Base-by-base conservation (phyloP, 2,888 invertebrate species). In the Melanotus villosus region DNA sequence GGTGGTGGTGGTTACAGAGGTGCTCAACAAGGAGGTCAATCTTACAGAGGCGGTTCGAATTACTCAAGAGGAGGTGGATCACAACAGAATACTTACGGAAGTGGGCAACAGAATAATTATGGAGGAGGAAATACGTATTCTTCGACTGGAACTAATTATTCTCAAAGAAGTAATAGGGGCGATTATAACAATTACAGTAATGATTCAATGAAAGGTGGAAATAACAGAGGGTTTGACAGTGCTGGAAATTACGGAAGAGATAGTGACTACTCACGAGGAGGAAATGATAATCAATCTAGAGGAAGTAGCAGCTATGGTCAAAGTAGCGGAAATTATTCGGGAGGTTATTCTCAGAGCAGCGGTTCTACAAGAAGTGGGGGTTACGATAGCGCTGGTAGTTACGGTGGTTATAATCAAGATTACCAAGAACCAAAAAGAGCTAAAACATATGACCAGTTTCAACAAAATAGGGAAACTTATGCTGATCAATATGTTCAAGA, bases 401-500 rank as follows among this genome's bases (percentile, higher is more conserved):
- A 81, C 65, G 73, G 81, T 21, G 76, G 78, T 16, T 77, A 80
- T 43, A 23, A 32, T 9, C 59, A 56, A 10, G 65, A 69, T 34
- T 70, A 72, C 47, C 73, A 80, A 72, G 83, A 83, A 70, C 81
- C 83, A 43, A 84, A 84, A 77, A 74, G 84, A 18, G 80, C 80
- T n/a, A 84, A 83, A 77, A 84, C 84, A 57, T 85, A 82, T 66
- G 84, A 85, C 73, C 80, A 80, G 63, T 84, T 82, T 76, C 84
- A 84, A 79, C 79, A 79, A 54, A 82, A 80, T 70, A 82, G 80
- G 65, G 78, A 79, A 0, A 83, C 82, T 1, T 84, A 85, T 73
- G 83, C 84, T 2, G 85, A 85, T 78, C 84, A 85, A 66, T 85
- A 85, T 71, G 85, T 84, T 7, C 83, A 84, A 75, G 85, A 85